Evolutionary conservation across 2,888 invertebrate species (phyloP).

Genomic region (Tinea trinotella): DNA sequence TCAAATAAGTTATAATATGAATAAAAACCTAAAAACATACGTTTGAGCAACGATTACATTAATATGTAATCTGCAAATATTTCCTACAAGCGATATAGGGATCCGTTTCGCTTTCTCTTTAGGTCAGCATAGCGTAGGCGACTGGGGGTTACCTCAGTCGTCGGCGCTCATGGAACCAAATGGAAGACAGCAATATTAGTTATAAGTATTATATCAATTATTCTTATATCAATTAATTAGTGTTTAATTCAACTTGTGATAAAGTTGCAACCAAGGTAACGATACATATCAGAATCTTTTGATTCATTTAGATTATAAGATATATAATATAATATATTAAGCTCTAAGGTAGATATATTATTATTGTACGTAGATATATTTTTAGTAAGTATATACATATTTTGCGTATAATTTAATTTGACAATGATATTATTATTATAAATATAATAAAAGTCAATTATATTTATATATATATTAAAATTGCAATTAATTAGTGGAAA

Average conservation of each 20-base stretch:
- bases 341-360: background rate
- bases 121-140: too few relatives aligned
- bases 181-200: constrained; percentile 60
- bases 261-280: constrained; percentile 80
- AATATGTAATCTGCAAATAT: too few relatives aligned
- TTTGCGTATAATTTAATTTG: background rate
- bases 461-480: background rate
- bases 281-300: constrained; percentile 80
- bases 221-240: constrained; percentile 24
- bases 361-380: background rate
- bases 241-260: constrained; percentile 71
- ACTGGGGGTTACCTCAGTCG: too few relatives aligned
- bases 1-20: too few relatives aligned
- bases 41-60: too few relatives aligned
- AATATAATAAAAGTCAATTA: too few relatives aligned
- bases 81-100: too few relatives aligned
- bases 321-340: background rate
- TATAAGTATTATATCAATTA: constrained; percentile 45
- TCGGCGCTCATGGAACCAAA: too few relatives aligned
- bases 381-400: background rate
- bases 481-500: too few relatives aligned
- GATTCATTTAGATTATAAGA: constrained; percentile 54
- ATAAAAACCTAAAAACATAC: too few relatives aligned
- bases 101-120: too few relatives aligned
- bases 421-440: background rate